Percentiles rank a stretch among this genome's conserved stretches.
These are phyloP conservation scores for Gymnopithys bicolor DNA, from an alignment of 2,797 vertebrate genomes.

Conservation along the genomic window DNA sequence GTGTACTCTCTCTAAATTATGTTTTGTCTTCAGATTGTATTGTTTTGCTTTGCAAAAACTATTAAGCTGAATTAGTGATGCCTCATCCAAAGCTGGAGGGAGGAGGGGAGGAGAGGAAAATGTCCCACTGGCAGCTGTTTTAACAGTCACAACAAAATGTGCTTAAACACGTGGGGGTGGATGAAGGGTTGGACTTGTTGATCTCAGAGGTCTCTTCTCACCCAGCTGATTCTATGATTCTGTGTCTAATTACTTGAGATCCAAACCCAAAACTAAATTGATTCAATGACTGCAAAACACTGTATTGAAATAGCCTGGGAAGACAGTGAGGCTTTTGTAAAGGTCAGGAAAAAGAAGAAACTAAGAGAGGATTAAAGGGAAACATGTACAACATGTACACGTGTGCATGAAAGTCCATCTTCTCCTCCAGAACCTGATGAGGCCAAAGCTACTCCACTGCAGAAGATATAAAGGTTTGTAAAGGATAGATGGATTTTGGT, in stretches of 20 bases:
- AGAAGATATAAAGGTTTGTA: neutral
- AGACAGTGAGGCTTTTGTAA: neutral
- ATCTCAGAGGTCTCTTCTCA: no score
- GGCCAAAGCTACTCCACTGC: neutral
- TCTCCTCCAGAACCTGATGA: neutral
- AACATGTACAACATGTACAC: neutral
- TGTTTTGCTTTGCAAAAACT: neutral
- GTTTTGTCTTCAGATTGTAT: neutral
- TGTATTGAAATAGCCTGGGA: neutral
- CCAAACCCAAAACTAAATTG: neutral
- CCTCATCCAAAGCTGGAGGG: neutral
- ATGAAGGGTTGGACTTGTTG: no score
- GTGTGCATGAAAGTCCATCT: accelerated
- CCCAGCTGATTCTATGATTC: no score
- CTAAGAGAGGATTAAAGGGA: neutral
- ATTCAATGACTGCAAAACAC: neutral
- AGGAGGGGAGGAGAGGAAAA: neutral
- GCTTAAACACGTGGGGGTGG: neutral
- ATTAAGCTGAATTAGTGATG: neutral
- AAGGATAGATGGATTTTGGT: neutral
- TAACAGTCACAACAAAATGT: neutral
- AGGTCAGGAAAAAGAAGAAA: neutral
- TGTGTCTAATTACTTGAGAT: neutral
- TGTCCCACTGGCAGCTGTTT: neutral
- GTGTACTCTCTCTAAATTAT: neutral